These are phyloP conservation scores for Exocentrus adspersus DNA, from an alignment of 2,888 invertebrate species.

Conservation along the genomic window DNA sequence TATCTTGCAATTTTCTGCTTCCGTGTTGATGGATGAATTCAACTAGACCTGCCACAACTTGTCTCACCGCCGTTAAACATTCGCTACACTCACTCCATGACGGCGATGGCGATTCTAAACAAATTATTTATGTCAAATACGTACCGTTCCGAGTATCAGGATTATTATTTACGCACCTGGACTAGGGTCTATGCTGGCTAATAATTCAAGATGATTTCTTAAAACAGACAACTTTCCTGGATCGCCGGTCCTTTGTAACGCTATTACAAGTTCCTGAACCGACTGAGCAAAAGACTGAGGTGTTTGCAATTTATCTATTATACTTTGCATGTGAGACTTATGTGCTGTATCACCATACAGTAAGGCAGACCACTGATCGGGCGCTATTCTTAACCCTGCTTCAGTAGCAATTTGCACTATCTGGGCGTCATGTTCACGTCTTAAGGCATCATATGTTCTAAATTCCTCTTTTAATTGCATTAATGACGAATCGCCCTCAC, in stretches of 20 bases:
- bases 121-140: not conserved
- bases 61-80: slow-evolving; percentile 74
- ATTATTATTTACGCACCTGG: slow-evolving; percentile 72
- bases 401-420: slow-evolving; percentile 99
- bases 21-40: slow-evolving; percentile 82
- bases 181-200: slow-evolving; percentile 88
- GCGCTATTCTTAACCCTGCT: slow-evolving; percentile 94
- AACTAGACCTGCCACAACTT: slow-evolving; percentile 80
- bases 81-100: slow-evolving; percentile 73
- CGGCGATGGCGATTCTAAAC: slow-evolving; percentile 69
- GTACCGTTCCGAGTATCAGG: too few relatives aligned
- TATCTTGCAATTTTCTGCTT: slow-evolving; percentile 71
- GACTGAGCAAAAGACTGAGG: slow-evolving; percentile 92
- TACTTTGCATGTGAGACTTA: slow-evolving; percentile 97
- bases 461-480: slow-evolving; percentile 99
- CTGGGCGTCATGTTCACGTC: slow-evolving; percentile 97
- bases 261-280: slow-evolving; percentile 90
- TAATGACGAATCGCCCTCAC: slow-evolving; percentile 95
- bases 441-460: slow-evolving; percentile 90
- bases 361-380: slow-evolving; percentile 98
- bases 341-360: slow-evolving; percentile 95
- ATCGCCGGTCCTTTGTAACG: slow-evolving; percentile 88
- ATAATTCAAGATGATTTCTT: slow-evolving; percentile 81
- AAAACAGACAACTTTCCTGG: slow-evolving; percentile 83
- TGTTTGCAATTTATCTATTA: slow-evolving; percentile 90